Percentiles rank a stretch among this genome's conserved stretches.
These are phyloP conservation scores for Scartelaos histophorus DNA, from an alignment of 2,113 vertebrate species.

Conservation along the genomic window DNA sequence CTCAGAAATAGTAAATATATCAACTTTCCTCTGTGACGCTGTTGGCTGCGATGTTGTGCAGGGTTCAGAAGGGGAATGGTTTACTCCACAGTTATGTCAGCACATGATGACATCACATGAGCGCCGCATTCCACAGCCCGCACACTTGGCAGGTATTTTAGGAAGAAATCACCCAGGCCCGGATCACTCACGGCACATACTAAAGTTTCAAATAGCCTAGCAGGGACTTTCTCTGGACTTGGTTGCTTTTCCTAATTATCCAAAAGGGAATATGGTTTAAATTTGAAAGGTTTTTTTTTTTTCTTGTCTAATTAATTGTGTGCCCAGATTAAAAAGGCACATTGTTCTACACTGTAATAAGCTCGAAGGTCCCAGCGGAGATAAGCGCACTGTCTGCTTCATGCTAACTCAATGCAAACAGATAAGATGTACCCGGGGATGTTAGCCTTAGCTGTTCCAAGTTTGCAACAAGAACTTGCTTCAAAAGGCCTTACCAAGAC, in stretches of 20 bases:
- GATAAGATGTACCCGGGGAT: slow-evolving; percentile 1
- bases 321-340: slow-evolving; percentile 72
- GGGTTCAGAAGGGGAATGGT: slow-evolving; percentile 41
- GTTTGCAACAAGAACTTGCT: background rate
- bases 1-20: slow-evolving; percentile 28
- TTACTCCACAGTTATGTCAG: slow-evolving; percentile 55
- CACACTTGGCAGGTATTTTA: slow-evolving; percentile 54
- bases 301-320: slow-evolving; percentile 72
- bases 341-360: slow-evolving; percentile 65
- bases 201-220: slow-evolving; percentile 25
- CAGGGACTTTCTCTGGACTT: slow-evolving; percentile 12
- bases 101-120: slow-evolving; percentile 62
- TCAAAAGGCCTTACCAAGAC: background rate
- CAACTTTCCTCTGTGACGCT: slow-evolving; percentile 21
- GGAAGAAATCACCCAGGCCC: slow-evolving; percentile 40
- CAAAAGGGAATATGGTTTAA: slow-evolving; percentile 66
- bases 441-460: background rate
- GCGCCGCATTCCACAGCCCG: slow-evolving; percentile 47
- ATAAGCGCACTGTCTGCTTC: slow-evolving; percentile 42
- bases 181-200: slow-evolving; percentile 4
- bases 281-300: slow-evolving; percentile 56
- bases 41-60: slow-evolving; percentile 15
- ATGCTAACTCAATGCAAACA: slow-evolving; percentile 31
- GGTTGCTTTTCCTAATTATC: slow-evolving; percentile 66
- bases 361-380: slow-evolving; percentile 55